Evolutionary conservation across 2,113 vertebrate species (phyloP).

Genomic region (Naja naja): DNA sequence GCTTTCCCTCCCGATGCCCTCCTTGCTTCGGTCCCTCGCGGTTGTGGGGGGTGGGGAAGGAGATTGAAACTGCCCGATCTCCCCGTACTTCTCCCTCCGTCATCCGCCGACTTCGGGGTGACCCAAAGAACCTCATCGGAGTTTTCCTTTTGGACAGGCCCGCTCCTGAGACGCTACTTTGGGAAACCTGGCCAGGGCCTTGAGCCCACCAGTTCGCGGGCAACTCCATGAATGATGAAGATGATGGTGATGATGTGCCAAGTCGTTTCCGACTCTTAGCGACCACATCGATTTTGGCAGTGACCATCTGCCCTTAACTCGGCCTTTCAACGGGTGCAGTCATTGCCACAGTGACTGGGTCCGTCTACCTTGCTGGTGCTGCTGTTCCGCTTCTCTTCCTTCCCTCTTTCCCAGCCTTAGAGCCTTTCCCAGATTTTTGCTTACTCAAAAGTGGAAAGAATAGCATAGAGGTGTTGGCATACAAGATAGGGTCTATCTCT

Average conservation of each 20-base stretch:
- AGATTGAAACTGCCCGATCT: neutral
- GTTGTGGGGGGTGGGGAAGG: rapidly evolving
- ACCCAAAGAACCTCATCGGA: neutral
- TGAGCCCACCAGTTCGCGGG: neutral
- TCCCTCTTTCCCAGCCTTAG: neutral
- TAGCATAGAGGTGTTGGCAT: neutral
- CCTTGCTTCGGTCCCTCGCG: no score
- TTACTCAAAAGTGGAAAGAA: neutral
- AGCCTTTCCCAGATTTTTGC: neutral
- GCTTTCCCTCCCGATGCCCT: neutral
- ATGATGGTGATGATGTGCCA: neutral
- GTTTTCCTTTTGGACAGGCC: neutral
- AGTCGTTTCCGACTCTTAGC: neutral
- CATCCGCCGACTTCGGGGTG: neutral
- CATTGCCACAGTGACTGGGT: neutral
- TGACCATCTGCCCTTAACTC: neutral
- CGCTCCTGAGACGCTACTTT: neutral
- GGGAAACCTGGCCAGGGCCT: neutral
- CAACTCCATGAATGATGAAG: neutral
- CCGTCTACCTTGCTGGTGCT: neutral
- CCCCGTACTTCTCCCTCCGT: neutral
- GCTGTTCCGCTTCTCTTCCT: neutral
- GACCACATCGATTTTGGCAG: neutral
- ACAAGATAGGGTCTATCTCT: neutral
- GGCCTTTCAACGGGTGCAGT: neutral